These are phyloP conservation scores for Vimba vimba DNA, from an alignment of 2,113 vertebrate genomes.

Conservation along the genomic window DNA sequence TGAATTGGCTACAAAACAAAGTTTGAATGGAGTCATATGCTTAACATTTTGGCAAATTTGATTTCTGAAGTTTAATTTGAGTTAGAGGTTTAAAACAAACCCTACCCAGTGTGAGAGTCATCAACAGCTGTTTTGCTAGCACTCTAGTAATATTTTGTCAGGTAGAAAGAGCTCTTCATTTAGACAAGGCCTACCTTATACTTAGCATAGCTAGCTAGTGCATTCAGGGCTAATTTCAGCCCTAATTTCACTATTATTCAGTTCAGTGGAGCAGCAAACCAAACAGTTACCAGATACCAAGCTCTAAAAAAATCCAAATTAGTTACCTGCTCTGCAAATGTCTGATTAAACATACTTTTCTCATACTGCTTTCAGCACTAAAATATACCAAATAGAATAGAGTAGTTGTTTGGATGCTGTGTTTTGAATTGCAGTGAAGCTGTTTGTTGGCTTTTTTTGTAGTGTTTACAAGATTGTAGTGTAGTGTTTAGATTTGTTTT, in stretches of 20 bases:
- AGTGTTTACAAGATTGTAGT: not conserved
- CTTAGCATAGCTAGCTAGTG: not conserved
- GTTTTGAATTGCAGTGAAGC: not conserved
- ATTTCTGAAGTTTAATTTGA: not conserved
- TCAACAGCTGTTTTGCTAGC: not conserved
- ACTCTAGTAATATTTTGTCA: conserved; percentile 2
- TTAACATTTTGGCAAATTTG: not conserved
- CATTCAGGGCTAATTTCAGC: conserved; percentile 36
- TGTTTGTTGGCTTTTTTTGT: not conserved
- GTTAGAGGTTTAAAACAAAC: not conserved
- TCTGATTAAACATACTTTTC: not conserved
- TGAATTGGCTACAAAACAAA: not conserved
- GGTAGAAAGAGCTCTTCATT: not conserved
- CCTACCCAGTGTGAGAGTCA: not conserved
- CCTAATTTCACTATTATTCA: conserved; percentile 39
- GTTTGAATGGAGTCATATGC: not conserved
- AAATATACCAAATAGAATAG: not conserved
- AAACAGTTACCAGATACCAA: conserved; percentile 19
- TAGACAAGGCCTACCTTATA: not conserved
- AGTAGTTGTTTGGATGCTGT: not conserved
- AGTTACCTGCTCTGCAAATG: conserved; percentile 33
- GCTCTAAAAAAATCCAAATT: conserved; percentile 4
- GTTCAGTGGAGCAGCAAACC: conserved; percentile 42
- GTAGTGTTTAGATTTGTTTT: not conserved
- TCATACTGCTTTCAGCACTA: not conserved